A percentile compares a stretch with the other conserved stretches of the same genome.
Conservation (phyloP, 2,888 invertebrate species). For the Clepsis dumicolana region DNA sequence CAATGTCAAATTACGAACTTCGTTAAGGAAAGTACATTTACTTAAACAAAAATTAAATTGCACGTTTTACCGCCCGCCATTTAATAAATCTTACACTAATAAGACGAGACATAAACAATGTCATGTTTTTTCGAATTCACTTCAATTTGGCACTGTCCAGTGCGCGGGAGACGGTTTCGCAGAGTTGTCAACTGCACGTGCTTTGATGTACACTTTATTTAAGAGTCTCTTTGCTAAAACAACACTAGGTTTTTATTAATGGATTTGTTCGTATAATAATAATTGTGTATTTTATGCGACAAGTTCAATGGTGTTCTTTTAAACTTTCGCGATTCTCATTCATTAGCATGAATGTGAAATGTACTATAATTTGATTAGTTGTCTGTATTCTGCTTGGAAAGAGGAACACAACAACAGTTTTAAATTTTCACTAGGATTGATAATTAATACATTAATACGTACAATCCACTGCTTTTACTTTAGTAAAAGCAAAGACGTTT, state of each 20-base stretch:
- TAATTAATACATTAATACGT: too few species aligned
- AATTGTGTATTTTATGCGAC: slow-evolving; percentile 16
- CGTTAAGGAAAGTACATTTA: slow-evolving; percentile 24
- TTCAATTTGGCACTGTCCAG: slow-evolving; percentile 70
- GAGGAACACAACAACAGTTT: too few species aligned
- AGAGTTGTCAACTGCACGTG: slow-evolving; percentile 60
- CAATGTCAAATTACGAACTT: slow-evolving; percentile 37
- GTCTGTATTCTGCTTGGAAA: too few species aligned
- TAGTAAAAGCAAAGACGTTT: too few species aligned
- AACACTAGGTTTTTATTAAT: slow-evolving; percentile 40
- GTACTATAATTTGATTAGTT: too few species aligned
- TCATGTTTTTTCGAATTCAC: slow-evolving; percentile 51
- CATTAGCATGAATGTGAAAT: too few species aligned
- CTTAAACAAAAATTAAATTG: slow-evolving; percentile 40
- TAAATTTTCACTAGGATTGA: too few species aligned
- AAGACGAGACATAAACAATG: slow-evolving; percentile 75
- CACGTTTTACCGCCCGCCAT: slow-evolving; percentile 12
- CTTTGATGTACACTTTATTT: slow-evolving; percentile 37
- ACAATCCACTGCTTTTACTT: too few species aligned
- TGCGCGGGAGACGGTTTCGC: slow-evolving; percentile 41
- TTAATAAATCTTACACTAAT: slow-evolving; percentile 76
- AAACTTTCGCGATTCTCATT: too few species aligned
- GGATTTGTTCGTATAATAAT: slow-evolving; percentile 14
- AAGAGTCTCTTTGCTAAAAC: slow-evolving; percentile 33
- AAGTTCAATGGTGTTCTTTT: background rate